Evolutionary conservation across 2,888 invertebrate species (phyloP), one percentile per base, ranked within the genome.

Genomic region (Cryptus viduatorius): DNA sequence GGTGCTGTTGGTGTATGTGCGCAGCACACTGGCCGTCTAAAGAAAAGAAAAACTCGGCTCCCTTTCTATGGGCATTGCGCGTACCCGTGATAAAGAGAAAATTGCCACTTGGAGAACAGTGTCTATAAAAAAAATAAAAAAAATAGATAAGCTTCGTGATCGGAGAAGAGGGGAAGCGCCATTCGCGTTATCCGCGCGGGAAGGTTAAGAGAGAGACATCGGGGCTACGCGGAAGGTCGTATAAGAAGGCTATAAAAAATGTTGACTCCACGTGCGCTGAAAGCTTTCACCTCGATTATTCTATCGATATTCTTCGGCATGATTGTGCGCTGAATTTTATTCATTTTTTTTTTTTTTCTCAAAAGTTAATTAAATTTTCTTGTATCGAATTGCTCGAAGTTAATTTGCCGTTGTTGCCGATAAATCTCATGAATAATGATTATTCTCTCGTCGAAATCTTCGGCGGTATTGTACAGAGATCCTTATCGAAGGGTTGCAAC

Each of bases 341-440:
- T 61, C 14, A 61, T 56, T 31, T 65, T 42, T 65, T 42, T 16
- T 16, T 16, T n/a, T 12, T 14, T 29, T 42, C 16, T 10, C 42
- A 48, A 73, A 1, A 8, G 46, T 29, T 16, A 31, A n/a, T 72
- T 14, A 56, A 61, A 46, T 10, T 29, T 48, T 37, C 16, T 29
- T 31, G 12, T 24, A 37, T 24, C 16, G 16, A 46, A 56, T 14
- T n/a, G 37, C 31, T 12, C 31, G 14, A 37, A 12, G 48, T 67
- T 78, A 82, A 56, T 37, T 72, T 31, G 24, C 8, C 44, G 12
- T 50, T 10, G 10, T 50, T 19, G 31, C 16, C 72, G 61, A 73
- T 79, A 72, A 59, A 19, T 68, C 80, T 87, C 71, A 86, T 83
- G 88, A 90, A 88, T 90, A 90, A 89, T 88, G 88, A 90, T 88